phyloP scores from a whole-genome alignment of 2,888 invertebrate species.

The Trachelus tabidus region DNA sequence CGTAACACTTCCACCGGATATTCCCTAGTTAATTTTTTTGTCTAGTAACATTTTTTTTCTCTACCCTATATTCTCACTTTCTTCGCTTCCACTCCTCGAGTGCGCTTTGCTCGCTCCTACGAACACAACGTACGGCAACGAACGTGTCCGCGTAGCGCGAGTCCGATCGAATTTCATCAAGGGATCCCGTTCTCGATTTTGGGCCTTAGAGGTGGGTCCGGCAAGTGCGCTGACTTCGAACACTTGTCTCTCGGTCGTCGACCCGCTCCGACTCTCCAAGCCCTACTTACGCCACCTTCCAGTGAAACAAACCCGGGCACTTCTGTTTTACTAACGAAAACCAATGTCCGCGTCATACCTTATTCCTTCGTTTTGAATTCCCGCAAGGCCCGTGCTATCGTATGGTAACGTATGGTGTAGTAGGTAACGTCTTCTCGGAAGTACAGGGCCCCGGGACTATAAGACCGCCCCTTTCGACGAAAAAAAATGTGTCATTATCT shows the following conservation, averaged over 20 bases:
- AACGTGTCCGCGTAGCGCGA: neutral
- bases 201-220: neutral
- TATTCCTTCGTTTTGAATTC: neutral
- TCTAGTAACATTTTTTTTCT: neutral
- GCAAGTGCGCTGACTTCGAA: neutral
- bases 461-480: neutral
- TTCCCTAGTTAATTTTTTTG: neutral
- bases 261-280: slow-evolving; percentile 45
- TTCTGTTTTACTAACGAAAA: neutral
- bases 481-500: slow-evolving; percentile 4
- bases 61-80: neutral
- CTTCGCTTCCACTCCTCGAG: neutral
- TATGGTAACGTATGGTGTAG: neutral
- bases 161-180: neutral
- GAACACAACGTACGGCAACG: neutral
- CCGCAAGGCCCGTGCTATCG: neutral
- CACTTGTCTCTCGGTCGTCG: slow-evolving; percentile 37
- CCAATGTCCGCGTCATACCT: neutral
- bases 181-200: neutral
- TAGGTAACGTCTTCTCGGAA: neutral
- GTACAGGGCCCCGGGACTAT: neutral
- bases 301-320: neutral
- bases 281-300: slow-evolving; percentile 37
- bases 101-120: neutral
- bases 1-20: neutral